Evolutionary conservation across 2,797 vertebrate genomes (phyloP).

Genomic region (Syncerus caffer): DNA sequence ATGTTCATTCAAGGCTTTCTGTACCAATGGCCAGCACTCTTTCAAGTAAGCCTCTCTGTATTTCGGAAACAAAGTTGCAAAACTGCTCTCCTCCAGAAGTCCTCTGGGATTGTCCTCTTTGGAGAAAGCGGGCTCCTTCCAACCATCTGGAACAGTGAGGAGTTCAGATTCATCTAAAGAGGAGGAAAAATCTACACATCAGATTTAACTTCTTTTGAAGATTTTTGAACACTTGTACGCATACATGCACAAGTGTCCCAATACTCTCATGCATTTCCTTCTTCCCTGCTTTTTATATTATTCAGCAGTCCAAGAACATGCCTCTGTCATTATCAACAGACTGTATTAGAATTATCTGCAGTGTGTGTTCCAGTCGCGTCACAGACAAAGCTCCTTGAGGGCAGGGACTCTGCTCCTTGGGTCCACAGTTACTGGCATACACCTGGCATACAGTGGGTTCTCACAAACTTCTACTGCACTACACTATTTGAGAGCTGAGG

Average conservation of each 20-base stretch:
- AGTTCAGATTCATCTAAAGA: constrained; percentile 89
- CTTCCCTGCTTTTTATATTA: background rate
- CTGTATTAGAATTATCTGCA: background rate
- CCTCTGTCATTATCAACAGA: background rate
- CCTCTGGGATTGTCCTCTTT: constrained; percentile 93
- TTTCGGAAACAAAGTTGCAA: constrained; percentile 95
- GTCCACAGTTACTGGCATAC: background rate
- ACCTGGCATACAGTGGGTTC: background rate
- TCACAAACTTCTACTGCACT: background rate
- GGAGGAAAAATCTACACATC: background rate
- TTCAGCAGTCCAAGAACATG: background rate
- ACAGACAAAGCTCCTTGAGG: background rate
- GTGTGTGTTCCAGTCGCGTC: background rate
- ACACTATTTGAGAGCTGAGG: background rate
- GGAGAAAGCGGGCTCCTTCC: constrained; percentile 92
- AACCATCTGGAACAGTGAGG: constrained; percentile 94
- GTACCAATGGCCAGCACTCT: constrained; percentile 96
- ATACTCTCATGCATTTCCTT: background rate
- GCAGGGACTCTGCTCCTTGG: background rate
- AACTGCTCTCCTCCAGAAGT: constrained; percentile 96
- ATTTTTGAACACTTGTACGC: background rate
- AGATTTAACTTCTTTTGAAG: background rate
- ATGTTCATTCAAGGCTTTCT: constrained; percentile 90
- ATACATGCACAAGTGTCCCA: background rate
- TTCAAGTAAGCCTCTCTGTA: constrained; percentile 95